These are phyloP conservation scores for Ceratitis capitata DNA, from an alignment of 1,140 invertebrate genomes.

Conservation along the genomic window DNA sequence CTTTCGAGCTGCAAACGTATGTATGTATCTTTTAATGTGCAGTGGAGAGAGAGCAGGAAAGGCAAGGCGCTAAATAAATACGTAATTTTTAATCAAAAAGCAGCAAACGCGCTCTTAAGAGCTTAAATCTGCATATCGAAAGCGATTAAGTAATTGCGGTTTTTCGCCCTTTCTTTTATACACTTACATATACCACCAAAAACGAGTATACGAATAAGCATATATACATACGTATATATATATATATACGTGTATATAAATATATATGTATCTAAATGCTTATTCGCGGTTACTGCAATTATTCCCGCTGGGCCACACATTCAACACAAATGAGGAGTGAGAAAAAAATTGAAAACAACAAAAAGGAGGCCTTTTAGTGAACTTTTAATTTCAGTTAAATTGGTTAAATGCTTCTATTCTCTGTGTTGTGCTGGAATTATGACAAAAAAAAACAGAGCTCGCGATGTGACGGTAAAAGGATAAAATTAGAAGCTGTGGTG, in stretches of 20 bases:
- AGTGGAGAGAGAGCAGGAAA: neutral
- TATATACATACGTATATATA: too few relatives aligned
- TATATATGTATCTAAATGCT: neutral
- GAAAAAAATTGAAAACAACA: neutral
- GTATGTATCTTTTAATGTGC: too few relatives aligned
- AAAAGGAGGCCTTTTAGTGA: neutral
- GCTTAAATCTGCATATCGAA: slow-evolving; percentile 44
- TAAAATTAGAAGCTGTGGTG: neutral
- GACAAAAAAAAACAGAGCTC: neutral
- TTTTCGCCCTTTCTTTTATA: neutral
- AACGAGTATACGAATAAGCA: too few relatives aligned
- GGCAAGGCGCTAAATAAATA: neutral
- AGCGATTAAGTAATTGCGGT: slow-evolving; percentile 32
- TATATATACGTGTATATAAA: neutral
- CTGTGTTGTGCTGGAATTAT: neutral
- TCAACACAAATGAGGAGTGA: slow-evolving; percentile 12
- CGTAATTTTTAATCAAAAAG: slow-evolving; percentile 10
- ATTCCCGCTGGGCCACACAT: slow-evolving; percentile 21
- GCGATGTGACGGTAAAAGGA: neutral
- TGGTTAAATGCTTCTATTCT: neutral
- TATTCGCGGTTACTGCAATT: slow-evolving; percentile 19
- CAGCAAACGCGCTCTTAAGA: slow-evolving; percentile 5
- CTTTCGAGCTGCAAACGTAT: too few relatives aligned
- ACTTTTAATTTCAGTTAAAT: slow-evolving; percentile 31
- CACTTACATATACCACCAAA: neutral